A percentile compares a stretch with the other conserved stretches of the same genome.
These are phyloP conservation scores for Drosophila punjabiensis DNA, from an alignment of 1,140 invertebrate genomes.

Conservation along the genomic window DNA sequence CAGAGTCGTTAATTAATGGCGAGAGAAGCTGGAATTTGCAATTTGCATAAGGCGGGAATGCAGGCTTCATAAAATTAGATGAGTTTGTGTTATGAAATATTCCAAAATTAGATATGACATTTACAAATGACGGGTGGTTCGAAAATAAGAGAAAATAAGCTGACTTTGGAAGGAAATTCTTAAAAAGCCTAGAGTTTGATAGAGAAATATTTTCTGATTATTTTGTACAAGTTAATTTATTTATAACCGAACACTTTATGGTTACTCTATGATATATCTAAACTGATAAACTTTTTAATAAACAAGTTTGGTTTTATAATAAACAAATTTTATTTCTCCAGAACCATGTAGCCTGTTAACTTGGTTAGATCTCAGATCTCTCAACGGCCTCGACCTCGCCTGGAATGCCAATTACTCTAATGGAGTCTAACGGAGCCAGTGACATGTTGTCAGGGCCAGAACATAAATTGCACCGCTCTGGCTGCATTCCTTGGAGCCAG, in stretches of 20 bases:
- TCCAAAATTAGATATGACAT: background rate
- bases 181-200: no score
- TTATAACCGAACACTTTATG: no score
- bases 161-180: no score
- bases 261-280: no score
- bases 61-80: background rate
- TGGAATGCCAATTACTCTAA: slow-evolving; percentile 12
- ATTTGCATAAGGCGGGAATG: slow-evolving; percentile 15
- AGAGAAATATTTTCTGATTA: no score
- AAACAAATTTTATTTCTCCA: background rate
- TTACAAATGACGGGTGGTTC: background rate
- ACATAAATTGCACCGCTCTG: slow-evolving; percentile 27
- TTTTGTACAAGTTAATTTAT: no score
- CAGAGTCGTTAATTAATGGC: slow-evolving; percentile 30
- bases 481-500: slow-evolving; percentile 34
- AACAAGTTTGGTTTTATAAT: no score
- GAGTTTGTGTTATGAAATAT: background rate
- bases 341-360: background rate
- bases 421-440: slow-evolving; percentile 18
- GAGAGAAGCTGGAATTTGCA: slow-evolving; percentile 14
- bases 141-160: no score
- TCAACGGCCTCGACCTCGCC: slow-evolving; percentile 10
- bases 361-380: slow-evolving; percentile 3
- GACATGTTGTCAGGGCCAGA: slow-evolving; percentile 6
- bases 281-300: no score